Evolutionary conservation across 2,797 vertebrate species (phyloP), one percentile per base, ranked within the genome.

Genomic region (Catharus ustulatus): DNA sequence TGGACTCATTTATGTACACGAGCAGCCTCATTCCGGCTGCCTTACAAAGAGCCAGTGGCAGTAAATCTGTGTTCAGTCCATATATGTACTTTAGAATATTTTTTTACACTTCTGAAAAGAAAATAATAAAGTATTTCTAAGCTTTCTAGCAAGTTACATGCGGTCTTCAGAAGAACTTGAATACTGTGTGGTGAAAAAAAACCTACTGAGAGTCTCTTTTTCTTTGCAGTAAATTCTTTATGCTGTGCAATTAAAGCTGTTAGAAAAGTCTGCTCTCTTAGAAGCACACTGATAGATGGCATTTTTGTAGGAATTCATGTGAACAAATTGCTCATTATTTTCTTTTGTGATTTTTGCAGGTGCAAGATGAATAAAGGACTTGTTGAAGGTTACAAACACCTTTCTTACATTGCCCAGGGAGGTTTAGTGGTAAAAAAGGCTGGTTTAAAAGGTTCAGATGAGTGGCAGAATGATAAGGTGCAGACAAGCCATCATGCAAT

Each of bases 1-100:
- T 98, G 98, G 98, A 97, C 98, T 98, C 98, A 79, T 98, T 98
- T 98, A 98, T 91, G 92, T 95, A 97, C 97, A 96, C 59, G 92
- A 98, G 95, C 96, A 89, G 96, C 89, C 97, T 97, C 95, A 95
- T 91, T 97, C 97, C 61, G 52, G 69, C 96, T 89, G 96, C 96
- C 97, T 97, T 97, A 97, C 96, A 96, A 97, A 96, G 97, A 98
- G 92, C 90, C 95, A 96, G 87, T 95, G 95, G 97, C 95, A 96
- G 97, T 98, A 98, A 98, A 98, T 98, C 97, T 97, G 96, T 88
- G 97, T 96, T 96, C 97, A 98, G 97, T 98, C 97, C 96, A 96
- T 98, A 98, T 95, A 97, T 87, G 93, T 93, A 97, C 97, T 97
- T 98, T 94, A 96, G 98, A 97, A 97, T 97, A 97, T 97, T 97